Percentiles rank a stretch among this genome's conserved stretches.
Conservation (phyloP, 2,888 invertebrate species). For the Acanthosepion esculentum region DNA sequence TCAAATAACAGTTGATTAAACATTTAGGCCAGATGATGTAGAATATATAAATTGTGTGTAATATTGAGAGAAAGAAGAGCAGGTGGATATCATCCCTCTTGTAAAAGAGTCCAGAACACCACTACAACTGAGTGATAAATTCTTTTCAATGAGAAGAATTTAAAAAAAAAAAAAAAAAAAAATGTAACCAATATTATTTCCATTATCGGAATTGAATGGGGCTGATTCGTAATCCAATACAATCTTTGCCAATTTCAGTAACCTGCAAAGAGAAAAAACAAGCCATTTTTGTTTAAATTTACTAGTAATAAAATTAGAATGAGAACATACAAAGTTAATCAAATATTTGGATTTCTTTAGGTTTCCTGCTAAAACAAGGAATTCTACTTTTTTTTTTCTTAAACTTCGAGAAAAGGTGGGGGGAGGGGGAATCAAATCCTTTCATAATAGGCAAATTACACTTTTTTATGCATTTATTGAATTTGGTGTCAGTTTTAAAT, state of each 20-base stretch:
- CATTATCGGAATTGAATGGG: slow-evolving; percentile 78
- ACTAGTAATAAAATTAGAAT: too few species aligned
- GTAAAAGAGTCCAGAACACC: not conserved
- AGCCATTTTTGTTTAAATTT: not conserved
- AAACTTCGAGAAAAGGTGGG: too few species aligned
- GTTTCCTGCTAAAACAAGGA: too few species aligned
- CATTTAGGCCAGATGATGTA: slow-evolving; percentile 33
- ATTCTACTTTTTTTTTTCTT: not conserved
- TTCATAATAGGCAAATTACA: not conserved
- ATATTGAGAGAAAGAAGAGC: not conserved
- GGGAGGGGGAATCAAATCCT: too few species aligned
- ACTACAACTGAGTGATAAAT: not conserved
- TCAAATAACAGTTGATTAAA: not conserved
- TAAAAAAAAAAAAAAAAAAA: too few species aligned
- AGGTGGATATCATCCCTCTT: not conserved
- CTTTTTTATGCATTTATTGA: too few species aligned
- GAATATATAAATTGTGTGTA: slow-evolving; percentile 33
- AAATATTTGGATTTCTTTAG: too few species aligned
- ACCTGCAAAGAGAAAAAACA: slow-evolving; percentile 63
- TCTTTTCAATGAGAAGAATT: not conserved
- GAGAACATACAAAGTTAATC: too few species aligned
- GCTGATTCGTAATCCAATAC: slow-evolving; percentile 90
- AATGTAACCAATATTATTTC: not conserved
- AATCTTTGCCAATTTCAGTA: slow-evolving; percentile 92
- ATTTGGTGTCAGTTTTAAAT: too few species aligned